Base-by-base conservation (phyloP, 2,113 vertebrate species). In the Lota lota region DNA sequence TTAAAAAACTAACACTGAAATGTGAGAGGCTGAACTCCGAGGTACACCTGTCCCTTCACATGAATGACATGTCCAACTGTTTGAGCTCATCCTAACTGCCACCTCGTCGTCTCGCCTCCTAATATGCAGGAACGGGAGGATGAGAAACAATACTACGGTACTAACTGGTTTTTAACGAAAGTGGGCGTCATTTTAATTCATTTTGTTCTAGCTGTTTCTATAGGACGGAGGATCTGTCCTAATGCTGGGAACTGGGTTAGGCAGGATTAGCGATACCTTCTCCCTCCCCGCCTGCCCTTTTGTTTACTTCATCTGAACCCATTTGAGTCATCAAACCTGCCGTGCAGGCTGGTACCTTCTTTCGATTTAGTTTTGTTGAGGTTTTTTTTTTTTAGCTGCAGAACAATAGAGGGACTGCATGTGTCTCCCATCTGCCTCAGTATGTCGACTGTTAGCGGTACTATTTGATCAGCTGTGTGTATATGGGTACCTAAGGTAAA, bases 231-330 rank as follows among this genome's bases (percentile, higher is more conserved):
- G 22, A 64, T n/a, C 33, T 64, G 79, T 84, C 76, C 77, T 73
- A 56, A 78, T 69, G 79, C 81, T 84, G 86, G 86, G 61, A 82
- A 84, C 79, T 85, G 83, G 82, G 81, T 86, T 69, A 74, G 77
- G 77, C 63, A 77, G 80, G 75, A 68, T 72, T 77, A 74, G 62
- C 79, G 75, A 74, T 64, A 28, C 58, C 50, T 66, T 58, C 22
- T 78, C 58, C 47, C 62, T 67, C 16, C 63, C 36, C 21, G 28
- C 65, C 71, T 28, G 4, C 54, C 68, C 63, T 70, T 64, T 84
- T 80, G 77, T 75, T 77, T 18, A 22, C n/a, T 75, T 77, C 66
- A 72, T 80, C 69, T 63, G 18, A 6, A 50, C 33, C 63, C 20
- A 72, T 59, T 79, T 73, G 69, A 69, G 79, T 81, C 66, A 74